phyloP scores from a whole-genome alignment of 2,113 vertebrate species.

The Rostratula benghalensis region DNA sequence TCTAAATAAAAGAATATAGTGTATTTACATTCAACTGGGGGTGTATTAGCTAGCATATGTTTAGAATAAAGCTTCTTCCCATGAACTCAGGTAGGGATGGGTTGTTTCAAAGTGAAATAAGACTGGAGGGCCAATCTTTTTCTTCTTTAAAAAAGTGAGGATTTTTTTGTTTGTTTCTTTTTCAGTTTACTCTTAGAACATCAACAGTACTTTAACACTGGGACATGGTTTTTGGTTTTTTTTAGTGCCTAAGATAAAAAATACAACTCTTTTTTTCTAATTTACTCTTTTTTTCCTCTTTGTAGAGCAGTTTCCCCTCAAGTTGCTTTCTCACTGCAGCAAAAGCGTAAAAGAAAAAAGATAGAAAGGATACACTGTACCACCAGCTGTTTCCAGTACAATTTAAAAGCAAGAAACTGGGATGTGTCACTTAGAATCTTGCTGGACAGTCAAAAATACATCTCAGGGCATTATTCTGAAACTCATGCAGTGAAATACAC shows the following conservation, averaged over 20 bases:
- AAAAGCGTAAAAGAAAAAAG: neutral
- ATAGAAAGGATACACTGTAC: neutral
- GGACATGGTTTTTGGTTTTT: neutral
- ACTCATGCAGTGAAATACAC: neutral
- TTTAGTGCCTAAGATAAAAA: neutral
- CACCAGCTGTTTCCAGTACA: neutral
- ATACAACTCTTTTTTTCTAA: neutral
- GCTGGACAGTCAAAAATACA: neutral
- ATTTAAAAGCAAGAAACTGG: neutral
- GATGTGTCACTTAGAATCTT: neutral
- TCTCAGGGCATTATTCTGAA: neutral
- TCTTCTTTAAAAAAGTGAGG: neutral
- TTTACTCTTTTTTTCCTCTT: neutral
- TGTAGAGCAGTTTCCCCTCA: neutral
- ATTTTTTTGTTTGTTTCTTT: neutral
- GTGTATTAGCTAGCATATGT: neutral
- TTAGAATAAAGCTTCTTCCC: neutral
- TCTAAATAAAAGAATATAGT: neutral
- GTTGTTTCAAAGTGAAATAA: neutral
- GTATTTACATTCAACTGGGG: neutral
- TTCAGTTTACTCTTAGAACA: neutral
- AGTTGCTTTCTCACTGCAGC: neutral
- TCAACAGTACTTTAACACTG: neutral
- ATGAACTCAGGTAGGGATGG: neutral
- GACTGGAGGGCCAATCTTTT: neutral